Evolutionary conservation across 2,797 vertebrate genomes (phyloP).

Genomic region (Ptychadena robeensis): DNA sequence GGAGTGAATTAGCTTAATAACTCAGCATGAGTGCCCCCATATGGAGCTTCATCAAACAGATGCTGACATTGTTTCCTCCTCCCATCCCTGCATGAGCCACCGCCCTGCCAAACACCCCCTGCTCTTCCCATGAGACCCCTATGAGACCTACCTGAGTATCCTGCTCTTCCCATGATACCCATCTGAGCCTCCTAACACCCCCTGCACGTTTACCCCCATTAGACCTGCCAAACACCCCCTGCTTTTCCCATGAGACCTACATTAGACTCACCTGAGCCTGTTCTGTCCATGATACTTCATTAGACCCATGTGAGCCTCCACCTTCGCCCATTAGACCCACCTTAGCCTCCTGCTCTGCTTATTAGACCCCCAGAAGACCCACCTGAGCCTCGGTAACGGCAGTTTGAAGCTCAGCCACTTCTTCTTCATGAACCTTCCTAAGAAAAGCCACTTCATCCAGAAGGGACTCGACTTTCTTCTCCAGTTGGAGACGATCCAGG

Average conservation of each 20-base stretch:
- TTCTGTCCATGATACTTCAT: too few species aligned
- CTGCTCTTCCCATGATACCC: conserved; percentile 21
- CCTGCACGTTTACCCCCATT: too few species aligned
- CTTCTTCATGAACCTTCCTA: conserved; percentile 84
- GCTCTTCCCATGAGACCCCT: too few species aligned
- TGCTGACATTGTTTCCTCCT: background rate
- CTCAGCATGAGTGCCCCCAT: background rate
- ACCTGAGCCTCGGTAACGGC: conserved; percentile 56
- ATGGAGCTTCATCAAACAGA: background rate
- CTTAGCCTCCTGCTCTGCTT: background rate
- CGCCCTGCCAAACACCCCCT: conserved; percentile 8
- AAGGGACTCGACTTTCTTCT: conserved; percentile 84
- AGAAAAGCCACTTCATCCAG: conserved; percentile 85
- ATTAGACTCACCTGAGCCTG: too few species aligned
- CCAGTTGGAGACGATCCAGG: conserved; percentile 79
- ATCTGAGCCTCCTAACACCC: conserved; percentile 60
- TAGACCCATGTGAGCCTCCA: too few species aligned
- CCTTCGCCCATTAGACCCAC: too few species aligned
- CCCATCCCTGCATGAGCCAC: conserved; percentile 24
- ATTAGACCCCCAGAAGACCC: conserved; percentile 32
- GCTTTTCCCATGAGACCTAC: too few species aligned
- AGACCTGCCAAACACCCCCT: too few species aligned
- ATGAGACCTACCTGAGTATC: conserved; percentile 48
- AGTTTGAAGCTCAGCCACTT: conserved; percentile 74
- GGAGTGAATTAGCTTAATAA: too few species aligned